phyloP scores from a whole-genome alignment of 2,888 invertebrate species.

The Apotomis betuletana region DNA sequence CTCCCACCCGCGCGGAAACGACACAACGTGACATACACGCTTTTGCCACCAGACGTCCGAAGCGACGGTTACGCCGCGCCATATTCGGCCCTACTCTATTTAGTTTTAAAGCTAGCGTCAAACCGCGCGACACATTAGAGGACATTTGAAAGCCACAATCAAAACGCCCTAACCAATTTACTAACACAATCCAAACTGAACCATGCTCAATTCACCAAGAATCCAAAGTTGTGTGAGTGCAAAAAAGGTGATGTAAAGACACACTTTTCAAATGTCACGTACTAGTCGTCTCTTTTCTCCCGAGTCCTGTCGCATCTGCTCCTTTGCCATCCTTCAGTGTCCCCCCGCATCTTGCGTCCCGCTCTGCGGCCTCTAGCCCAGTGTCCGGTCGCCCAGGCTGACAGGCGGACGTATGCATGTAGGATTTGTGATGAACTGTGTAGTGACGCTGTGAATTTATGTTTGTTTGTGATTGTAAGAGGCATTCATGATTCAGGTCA shows the following conservation, averaged over 20 bases:
- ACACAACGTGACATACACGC: slow-evolving; percentile 75
- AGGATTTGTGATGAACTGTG: slow-evolving; percentile 80
- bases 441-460: slow-evolving; percentile 73
- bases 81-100: slow-evolving; percentile 66
- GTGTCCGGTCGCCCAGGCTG: slow-evolving; percentile 79
- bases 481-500: slow-evolving; percentile 82
- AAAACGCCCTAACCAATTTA: slow-evolving; percentile 56
- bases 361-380: slow-evolving; percentile 76
- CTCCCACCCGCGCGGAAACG: slow-evolving; percentile 73
- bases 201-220: slow-evolving; percentile 46
- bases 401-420: slow-evolving; percentile 76
- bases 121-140: slow-evolving; percentile 81
- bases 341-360: slow-evolving; percentile 81
- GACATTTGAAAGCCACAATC: slow-evolving; percentile 61
- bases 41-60: slow-evolving; percentile 62
- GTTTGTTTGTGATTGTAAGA: slow-evolving; percentile 68
- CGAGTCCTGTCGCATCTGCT: slow-evolving; percentile 82
- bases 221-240: slow-evolving; percentile 45
- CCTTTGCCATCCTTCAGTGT: slow-evolving; percentile 82
- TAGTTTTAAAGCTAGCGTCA: slow-evolving; percentile 71
- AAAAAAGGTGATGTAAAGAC: slow-evolving; percentile 76
- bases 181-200: slow-evolving; percentile 47
- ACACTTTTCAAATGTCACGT: slow-evolving; percentile 83
- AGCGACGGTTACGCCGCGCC: slow-evolving; percentile 62
- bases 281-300: slow-evolving; percentile 83